phyloP scores from a whole-genome alignment of 1,140 invertebrate species.

The Drosophila tsacasi region DNA sequence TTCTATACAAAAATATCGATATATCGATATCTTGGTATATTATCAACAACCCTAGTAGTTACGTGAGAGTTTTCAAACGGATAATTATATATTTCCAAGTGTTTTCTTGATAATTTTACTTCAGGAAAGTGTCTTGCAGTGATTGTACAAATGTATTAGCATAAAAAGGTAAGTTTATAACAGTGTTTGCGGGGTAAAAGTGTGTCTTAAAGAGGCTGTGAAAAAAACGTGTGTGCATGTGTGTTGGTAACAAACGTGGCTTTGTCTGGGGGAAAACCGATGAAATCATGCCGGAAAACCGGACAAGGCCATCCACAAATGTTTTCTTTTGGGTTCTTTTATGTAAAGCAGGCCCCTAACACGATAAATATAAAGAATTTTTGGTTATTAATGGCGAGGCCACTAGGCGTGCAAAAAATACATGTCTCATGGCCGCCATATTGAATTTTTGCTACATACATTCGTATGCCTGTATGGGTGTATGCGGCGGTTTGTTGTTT shows the following conservation, averaged over 20 bases:
- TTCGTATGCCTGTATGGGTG: constrained; percentile 8
- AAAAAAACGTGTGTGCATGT: constrained; percentile 44
- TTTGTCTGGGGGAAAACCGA: constrained; percentile 11
- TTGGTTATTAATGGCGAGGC: neutral
- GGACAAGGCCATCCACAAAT: neutral
- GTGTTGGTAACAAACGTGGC: constrained; percentile 66
- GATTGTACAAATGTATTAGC: constrained; percentile 75
- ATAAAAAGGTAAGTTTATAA: constrained; percentile 66
- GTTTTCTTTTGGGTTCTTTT: neutral
- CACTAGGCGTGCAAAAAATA: constrained; percentile 37
- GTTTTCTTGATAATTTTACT: constrained; percentile 45
- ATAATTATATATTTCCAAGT: constrained; percentile 60
- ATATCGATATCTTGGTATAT: too few species aligned
- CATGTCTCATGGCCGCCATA: constrained; percentile 61
- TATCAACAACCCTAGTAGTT: too few species aligned
- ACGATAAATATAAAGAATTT: neutral
- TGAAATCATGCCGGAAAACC: neutral
- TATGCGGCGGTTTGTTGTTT: constrained; percentile 16
- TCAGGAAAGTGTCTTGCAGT: constrained; percentile 63
- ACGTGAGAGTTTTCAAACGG: constrained; percentile 75
- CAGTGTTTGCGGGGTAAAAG: neutral
- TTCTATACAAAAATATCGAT: too few species aligned
- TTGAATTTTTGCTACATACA: constrained; percentile 57
- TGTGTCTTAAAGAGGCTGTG: neutral
- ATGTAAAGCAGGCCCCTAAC: neutral